Evolutionary conservation across 2,113 vertebrate genomes (phyloP).

Genomic region (Forbesichthys papilliferus): DNA sequence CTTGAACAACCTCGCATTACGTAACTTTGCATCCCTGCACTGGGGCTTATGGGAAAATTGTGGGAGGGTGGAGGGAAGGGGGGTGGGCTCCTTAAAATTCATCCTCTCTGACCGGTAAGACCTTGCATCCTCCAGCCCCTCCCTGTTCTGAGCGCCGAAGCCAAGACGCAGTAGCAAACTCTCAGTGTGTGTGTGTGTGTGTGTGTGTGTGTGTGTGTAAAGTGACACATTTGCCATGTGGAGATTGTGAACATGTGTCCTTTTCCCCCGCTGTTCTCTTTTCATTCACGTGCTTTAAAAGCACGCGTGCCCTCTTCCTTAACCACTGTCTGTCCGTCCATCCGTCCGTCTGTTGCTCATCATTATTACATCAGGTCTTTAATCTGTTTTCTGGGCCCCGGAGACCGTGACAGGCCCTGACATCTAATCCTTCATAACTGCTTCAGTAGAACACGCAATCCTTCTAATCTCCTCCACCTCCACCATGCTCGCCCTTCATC

Average conservation of each 20-base stretch:
- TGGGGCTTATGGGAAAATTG: constrained; percentile 28
- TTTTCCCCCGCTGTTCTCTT: constrained; percentile 24
- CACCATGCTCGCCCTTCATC: constrained; percentile 6
- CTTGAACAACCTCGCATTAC: constrained; percentile 3
- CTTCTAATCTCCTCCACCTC: constrained; percentile 23
- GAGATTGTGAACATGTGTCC: neutral
- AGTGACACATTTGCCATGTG: neutral
- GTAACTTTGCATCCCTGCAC: constrained; percentile 13
- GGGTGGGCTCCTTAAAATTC: constrained; percentile 58
- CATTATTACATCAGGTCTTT: constrained; percentile 23
- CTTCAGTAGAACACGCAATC: constrained; percentile 27
- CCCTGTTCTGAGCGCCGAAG: constrained; percentile 42
- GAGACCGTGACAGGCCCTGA: constrained; percentile 37
- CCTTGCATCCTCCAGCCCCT: constrained; percentile 25
- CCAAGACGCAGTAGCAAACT: constrained; percentile 48
- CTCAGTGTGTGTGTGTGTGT: constrained; percentile 2
- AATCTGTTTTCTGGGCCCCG: constrained; percentile 27
- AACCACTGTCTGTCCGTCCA: constrained; percentile 4
- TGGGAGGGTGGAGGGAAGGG: constrained; percentile 50
- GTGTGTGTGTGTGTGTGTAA: constrained; percentile 1
- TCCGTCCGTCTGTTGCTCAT: constrained; percentile 19
- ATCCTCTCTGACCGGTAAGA: constrained; percentile 40
- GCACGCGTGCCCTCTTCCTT: neutral
- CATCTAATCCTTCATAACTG: constrained; percentile 15
- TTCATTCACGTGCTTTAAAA: constrained; percentile 15